phyloP scores from a whole-genome alignment of 2,888 invertebrate species.

The Cerastis leucographa region DNA sequence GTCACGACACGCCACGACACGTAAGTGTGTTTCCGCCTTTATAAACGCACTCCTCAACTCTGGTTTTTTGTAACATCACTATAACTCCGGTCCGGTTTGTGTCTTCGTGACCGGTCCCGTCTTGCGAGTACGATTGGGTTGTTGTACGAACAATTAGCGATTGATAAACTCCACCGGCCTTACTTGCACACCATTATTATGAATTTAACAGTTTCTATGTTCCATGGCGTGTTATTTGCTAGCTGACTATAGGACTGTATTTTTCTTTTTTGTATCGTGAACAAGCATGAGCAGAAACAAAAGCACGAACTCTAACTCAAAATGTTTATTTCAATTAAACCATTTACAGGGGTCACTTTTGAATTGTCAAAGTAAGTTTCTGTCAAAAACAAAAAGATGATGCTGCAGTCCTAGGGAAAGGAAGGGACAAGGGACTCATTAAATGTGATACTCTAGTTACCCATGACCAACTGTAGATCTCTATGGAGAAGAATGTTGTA shows the following conservation, averaged over 20 bases:
- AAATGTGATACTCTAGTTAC: neutral
- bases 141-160: slow-evolving; percentile 58
- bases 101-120: slow-evolving; percentile 63
- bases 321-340: neutral
- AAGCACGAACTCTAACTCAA: neutral
- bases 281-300: neutral
- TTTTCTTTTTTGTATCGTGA: neutral
- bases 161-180: slow-evolving; percentile 50
- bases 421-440: too few relatives aligned
- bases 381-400: neutral
- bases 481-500: neutral
- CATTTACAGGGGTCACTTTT: neutral
- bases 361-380: neutral
- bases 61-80: slow-evolving; percentile 38
- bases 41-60: neutral
- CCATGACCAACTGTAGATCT: neutral
- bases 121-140: slow-evolving; percentile 42
- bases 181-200: slow-evolving; percentile 24
- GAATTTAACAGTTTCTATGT: slow-evolving; percentile 40
- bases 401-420: too few relatives aligned
- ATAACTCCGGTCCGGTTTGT: slow-evolving; percentile 43
- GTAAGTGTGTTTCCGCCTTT: too few relatives aligned
- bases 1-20: too few relatives aligned
- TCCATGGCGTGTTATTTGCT: neutral
- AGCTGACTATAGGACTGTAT: neutral